Evolutionary conservation across 2,113 vertebrate genomes (phyloP).

Genomic region (Gymnogyps californianus): DNA sequence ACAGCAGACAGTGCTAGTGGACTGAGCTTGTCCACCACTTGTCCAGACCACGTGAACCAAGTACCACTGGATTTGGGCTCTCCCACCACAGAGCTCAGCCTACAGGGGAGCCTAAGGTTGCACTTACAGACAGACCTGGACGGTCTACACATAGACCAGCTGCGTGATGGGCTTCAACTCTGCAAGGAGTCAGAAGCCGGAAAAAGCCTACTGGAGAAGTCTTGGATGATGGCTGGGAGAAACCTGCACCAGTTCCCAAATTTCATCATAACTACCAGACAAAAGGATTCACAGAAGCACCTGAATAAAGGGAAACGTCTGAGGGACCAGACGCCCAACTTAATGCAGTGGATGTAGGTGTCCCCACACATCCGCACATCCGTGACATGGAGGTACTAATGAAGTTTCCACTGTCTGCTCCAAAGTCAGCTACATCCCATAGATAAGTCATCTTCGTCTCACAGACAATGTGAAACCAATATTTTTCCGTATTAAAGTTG

Average conservation of each 20-base stretch:
- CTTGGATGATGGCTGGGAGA: neutral
- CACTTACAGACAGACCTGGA: neutral
- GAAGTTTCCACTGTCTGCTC: neutral
- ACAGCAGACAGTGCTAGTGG: rapidly evolving
- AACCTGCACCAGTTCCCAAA: neutral
- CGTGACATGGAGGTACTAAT: rapidly evolving
- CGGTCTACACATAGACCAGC: rapidly evolving
- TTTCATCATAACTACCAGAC: rapidly evolving
- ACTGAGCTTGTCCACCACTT: neutral
- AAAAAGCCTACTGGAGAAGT: neutral
- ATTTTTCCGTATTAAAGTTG: neutral
- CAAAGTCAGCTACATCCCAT: neutral
- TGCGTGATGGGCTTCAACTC: neutral
- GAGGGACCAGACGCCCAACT: neutral
- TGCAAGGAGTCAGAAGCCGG: neutral
- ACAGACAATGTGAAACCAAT: rapidly evolving
- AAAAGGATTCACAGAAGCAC: neutral
- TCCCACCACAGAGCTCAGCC: neutral
- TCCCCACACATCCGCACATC: neutral
- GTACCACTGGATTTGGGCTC: neutral
- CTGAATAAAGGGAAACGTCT: rapidly evolving
- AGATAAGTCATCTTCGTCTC: neutral
- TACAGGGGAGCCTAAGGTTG: neutral
- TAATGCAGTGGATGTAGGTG: too few relatives aligned
- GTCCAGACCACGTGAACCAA: neutral